phyloP scores from a whole-genome alignment of 2,113 vertebrate species.

The Petaurus breviceps region DNA sequence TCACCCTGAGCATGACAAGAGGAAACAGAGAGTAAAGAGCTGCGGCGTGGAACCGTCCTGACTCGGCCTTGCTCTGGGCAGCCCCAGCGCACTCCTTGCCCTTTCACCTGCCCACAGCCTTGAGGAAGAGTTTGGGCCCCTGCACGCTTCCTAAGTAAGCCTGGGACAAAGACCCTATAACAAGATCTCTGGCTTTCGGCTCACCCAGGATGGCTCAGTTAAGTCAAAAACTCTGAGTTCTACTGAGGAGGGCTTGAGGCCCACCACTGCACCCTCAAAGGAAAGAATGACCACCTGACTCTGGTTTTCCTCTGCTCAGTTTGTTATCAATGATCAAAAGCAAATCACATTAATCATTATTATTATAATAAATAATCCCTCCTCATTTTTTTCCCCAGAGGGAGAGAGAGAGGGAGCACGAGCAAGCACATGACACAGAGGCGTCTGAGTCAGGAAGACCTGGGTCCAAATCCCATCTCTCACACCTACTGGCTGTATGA shows the following conservation, averaged over 20 bases:
- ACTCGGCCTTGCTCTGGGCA: background rate
- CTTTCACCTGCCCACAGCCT: background rate
- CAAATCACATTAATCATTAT: no score
- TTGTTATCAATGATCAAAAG: no score
- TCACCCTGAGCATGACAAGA: conserved; percentile 89
- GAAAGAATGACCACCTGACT: background rate
- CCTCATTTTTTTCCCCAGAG: no score
- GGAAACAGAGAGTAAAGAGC: background rate
- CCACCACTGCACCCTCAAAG: background rate
- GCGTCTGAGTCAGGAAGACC: no score
- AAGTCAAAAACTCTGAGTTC: background rate
- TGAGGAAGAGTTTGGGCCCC: background rate
- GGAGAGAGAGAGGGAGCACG: no score
- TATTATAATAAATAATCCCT: no score
- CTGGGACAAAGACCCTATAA: background rate
- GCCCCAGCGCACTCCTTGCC: background rate
- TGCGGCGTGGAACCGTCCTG: background rate
- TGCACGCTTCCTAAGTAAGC: background rate
- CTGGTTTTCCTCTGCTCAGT: background rate
- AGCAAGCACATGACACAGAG: no score
- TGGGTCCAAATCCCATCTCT: no score
- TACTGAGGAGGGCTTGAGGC: background rate
- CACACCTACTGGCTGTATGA: no score
- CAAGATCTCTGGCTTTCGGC: background rate
- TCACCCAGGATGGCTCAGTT: background rate